Percentiles rank a stretch among this genome's conserved stretches.
Evolutionary conservation across 64 coral and sea anemone species (phyloP).

Genomic region (Stichodactyla mertensii): DNA sequence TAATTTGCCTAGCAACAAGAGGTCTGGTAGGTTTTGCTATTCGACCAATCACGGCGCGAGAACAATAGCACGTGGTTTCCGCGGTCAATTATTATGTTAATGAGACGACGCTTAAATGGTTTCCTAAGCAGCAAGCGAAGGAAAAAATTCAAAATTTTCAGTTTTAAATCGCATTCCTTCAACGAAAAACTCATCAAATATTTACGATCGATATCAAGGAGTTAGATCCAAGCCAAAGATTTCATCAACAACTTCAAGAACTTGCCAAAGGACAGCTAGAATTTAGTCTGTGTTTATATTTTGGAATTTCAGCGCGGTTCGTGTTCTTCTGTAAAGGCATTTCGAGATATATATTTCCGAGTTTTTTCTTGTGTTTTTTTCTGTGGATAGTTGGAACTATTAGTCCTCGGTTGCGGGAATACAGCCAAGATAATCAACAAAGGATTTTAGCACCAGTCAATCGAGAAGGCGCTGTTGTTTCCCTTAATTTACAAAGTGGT

Average conservation of each 20-base stretch:
- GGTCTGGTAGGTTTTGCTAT: neutral
- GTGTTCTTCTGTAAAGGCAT: neutral
- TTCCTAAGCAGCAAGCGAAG: neutral
- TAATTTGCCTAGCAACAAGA: neutral
- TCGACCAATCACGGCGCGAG: neutral
- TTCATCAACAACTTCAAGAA: conserved; percentile 4
- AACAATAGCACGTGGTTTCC: conserved; percentile 11
- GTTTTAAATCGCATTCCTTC: conserved; percentile 11
- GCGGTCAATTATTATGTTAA: conserved; percentile 8
- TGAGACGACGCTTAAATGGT: conserved; percentile 7
- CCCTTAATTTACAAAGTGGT: no score
- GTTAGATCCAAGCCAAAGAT: neutral
- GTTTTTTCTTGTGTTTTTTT: neutral
- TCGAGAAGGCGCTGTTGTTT: neutral
- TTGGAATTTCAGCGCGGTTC: neutral
- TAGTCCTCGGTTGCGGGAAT: conserved; percentile 9
- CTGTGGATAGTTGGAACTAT: neutral
- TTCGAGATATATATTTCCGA: neutral
- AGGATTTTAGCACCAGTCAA: neutral
- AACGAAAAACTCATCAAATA: conserved; percentile 20
- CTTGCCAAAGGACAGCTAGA: neutral
- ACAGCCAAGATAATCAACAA: neutral
- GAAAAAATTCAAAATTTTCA: conserved; percentile 3
- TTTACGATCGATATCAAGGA: neutral
- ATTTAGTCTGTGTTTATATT: neutral